Conservation (phyloP, 2,888 invertebrate species). For the Aelia acuminata region DNA sequence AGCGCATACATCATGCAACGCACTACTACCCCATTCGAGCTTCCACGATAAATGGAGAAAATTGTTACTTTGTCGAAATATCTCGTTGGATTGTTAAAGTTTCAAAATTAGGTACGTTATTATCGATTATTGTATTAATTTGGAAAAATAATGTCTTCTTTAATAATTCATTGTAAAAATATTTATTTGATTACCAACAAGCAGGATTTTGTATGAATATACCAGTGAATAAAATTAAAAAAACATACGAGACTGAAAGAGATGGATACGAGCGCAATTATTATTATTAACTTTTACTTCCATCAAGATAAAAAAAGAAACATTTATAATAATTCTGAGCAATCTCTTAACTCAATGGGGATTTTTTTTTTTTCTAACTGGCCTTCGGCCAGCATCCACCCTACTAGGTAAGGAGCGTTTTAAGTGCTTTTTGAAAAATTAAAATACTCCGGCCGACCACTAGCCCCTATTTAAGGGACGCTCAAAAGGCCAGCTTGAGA, state of each 20-base stretch:
- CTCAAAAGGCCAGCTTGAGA: conserved; percentile 48
- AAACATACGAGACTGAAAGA: background rate
- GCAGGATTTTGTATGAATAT: too few relatives aligned
- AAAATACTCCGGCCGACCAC: conserved; percentile 16
- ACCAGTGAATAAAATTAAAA: too few relatives aligned
- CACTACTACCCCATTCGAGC: background rate
- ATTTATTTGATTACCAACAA: background rate
- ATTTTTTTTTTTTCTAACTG: background rate
- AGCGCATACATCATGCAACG: conserved; percentile 24
- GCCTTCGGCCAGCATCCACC: background rate
- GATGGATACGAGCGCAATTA: background rate
- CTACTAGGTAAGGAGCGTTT: background rate
- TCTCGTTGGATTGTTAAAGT: background rate
- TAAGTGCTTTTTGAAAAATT: conserved; percentile 54
- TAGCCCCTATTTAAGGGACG: conserved; percentile 40
- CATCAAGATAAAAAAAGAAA: background rate
- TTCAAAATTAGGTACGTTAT: too few relatives aligned
- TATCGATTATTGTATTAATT: too few relatives aligned
- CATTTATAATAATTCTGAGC: background rate
- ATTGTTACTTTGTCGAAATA: background rate
- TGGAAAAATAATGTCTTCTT: too few relatives aligned
- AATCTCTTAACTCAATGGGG: background rate
- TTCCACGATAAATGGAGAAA: background rate
- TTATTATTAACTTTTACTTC: background rate
- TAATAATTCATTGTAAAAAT: too few relatives aligned